Base-by-base conservation (phyloP, 2,888 invertebrate genomes). In the Cheilosia urbana region DNA sequence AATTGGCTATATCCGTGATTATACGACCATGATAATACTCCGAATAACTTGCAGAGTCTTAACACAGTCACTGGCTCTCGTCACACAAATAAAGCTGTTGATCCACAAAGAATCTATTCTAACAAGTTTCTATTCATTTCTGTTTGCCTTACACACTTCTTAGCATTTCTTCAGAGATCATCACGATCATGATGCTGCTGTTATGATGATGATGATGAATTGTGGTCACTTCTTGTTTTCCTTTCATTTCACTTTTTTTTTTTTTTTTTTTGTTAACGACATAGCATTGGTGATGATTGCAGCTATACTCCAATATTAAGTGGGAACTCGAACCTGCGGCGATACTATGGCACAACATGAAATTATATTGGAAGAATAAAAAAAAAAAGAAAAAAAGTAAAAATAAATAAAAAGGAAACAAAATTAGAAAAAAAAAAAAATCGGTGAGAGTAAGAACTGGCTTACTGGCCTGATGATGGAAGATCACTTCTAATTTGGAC, bases 401-500 rank as follows among this genome's bases (percentile, higher is more conserved):
- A 77, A 77, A 65, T 62, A 76, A 69, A 37, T 37, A 37, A 37
- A 37, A 37, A 37, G 37, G 3, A 37, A 30, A 55, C 1, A 30
- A 55, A 58, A 71, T 37, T 37, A 37, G 13, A 3, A 37, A 19
- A 55, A 30, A 55, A 55, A 63, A 71, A 66, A 66, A 60, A 58
- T 27, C 24, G 53, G 49, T 68, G 81, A 85, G 85, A 66, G 85
- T 77, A 85, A 85, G 85, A 85, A 85, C 85, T 76, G 80, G 85
- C 80, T 71, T 66, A 60, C 58, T 47, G 49, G 17, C 69, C 55
- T 60, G 60, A 66, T 58, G 58, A 13, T 37, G 76, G 72, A 81
- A 81, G 85, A 85, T 85, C 68, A 90, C 91, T 91, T 91, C 92
- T 91, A 92, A 91, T 91, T 90, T 88, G 89, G 88, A 90, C 89